Base-by-base conservation (phyloP, 2,888 invertebrate species). In the Agrotis segetum region DNA sequence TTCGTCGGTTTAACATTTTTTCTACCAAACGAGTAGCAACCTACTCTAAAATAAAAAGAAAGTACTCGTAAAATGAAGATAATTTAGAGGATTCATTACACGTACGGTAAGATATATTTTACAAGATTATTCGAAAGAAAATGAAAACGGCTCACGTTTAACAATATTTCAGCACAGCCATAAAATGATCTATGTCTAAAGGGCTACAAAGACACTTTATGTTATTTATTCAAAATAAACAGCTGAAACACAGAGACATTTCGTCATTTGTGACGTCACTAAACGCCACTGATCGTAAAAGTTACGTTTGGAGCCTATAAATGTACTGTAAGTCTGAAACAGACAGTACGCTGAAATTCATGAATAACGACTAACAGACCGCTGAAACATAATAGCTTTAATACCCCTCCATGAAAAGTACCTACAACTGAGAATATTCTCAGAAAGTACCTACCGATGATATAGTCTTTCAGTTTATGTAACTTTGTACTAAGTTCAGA, bases 221-320 rank as follows among this genome's bases (percentile, higher is more conserved):
- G 53, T 52, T 61, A 64, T 77, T 65, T 68, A 81, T 77, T 65
- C 74, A 58, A 52, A 75, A 49, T 60, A 59, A 56, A 50, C 46
- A 59, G 19, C 62, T 56, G 40, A 50, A 75, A 58, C 29, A 71
- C 67, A 53, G 49, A 55, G 58, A 21, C 29, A 47, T 74, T 71
- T 53, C 67, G 40, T 29, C 67, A 55, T 73, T 71, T 63, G 62
- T 69, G 63, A 55, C 70, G 65, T 71, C 72, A 74, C 68, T 77
- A 77, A 79, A 76, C 73, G 47, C 58, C 44, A 50, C 24, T 50
- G 73, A 55, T 71, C 82, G 76, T 84, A 84, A 85, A 85, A 84
- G 71, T 85, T 63, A 81, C 66, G 81, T 75, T 46, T 61, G 64
- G 50, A 59, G 69, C 67, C 74, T 74, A 77, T 85, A 85, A 85